These are phyloP conservation scores for Meles meles DNA, from an alignment of 2,113 vertebrate genomes.

Conservation along the genomic window DNA sequence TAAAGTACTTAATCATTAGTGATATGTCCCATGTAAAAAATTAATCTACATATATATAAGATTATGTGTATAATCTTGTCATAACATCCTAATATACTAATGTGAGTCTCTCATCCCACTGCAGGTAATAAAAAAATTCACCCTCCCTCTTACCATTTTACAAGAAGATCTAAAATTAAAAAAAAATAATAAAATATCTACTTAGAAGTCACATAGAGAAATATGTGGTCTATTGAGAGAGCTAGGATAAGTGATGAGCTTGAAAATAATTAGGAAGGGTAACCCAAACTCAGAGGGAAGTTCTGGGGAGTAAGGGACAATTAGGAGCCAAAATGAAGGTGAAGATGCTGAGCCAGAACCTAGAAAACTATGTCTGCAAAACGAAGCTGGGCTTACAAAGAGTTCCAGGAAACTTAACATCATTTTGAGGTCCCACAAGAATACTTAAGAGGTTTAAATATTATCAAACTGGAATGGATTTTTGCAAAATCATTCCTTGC, in stretches of 20 bases:
- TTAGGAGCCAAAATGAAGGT: too few species aligned
- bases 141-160: not conserved
- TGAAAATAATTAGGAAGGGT: not conserved
- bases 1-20: not conserved
- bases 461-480: too few species aligned
- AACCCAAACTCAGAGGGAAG: too few species aligned
- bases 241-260: not conserved
- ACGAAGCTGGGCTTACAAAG: too few species aligned
- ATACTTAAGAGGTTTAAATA: too few species aligned
- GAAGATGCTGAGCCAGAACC: too few species aligned
- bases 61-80: not conserved
- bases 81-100: not conserved
- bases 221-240: constrained; percentile 1
- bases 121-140: not conserved
- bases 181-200: not conserved
- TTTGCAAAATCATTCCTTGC: too few species aligned
- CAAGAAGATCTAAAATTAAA: not conserved
- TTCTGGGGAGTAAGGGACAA: too few species aligned
- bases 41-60: not conserved
- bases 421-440: too few species aligned
- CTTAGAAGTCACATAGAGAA: not conserved
- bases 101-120: not conserved
- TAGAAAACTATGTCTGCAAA: too few species aligned
- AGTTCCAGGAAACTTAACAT: too few species aligned
- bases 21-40: not conserved